Evolutionary conservation across 1,140 invertebrate genomes (phyloP), one percentile per base, ranked within the genome.

Genomic region (Tetraneura akinire): DNA sequence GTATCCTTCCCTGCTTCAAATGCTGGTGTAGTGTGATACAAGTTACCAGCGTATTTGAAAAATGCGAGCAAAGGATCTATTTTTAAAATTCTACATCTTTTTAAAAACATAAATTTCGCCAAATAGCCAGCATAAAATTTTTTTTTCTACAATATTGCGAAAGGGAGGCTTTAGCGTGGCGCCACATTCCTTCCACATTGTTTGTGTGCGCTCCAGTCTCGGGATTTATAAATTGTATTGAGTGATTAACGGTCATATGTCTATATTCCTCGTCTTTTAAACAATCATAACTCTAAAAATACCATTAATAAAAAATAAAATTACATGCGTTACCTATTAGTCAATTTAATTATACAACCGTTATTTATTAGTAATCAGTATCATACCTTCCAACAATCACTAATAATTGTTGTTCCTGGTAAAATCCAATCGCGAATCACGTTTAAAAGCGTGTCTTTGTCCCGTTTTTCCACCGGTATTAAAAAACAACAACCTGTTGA

Each of bases 171-270:
- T 64, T 64, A 11, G 26, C 14, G 32, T 64, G 60, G 0, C 60
- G 23, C 60, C 26, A 64, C 60, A 64, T 37, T 32, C 60, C 60
- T 32, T 64, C 60, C 10, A 64, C 60, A n/a, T n/a, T n/a, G n/a
- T n/a, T n/a, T n/a, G n/a, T n/a, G n/a, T n/a, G n/a, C n/a, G n/a
- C n/a, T n/a, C 26, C 60, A 64, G 23, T 64, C 13, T 64, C 60
- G 0, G 60, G 60, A n/a, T 37, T 64, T 64, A n/a, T 64, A 64
- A 64, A 64, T 32, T 32, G 6, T 1, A 37, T 64, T 5, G 26
- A 64, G 18, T 32, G 60, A n/a, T 64, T 64, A 14, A 64, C 60
- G 3, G 60, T 64, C 9, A 64, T 14, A 18, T 64, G 60, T 5
- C 14, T 13, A 64, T 11, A 64, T 32, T 26, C 26, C 6, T 64